Base-by-base conservation (phyloP, 2,113 vertebrate genomes). In the Zosterops hypoxanthus region DNA sequence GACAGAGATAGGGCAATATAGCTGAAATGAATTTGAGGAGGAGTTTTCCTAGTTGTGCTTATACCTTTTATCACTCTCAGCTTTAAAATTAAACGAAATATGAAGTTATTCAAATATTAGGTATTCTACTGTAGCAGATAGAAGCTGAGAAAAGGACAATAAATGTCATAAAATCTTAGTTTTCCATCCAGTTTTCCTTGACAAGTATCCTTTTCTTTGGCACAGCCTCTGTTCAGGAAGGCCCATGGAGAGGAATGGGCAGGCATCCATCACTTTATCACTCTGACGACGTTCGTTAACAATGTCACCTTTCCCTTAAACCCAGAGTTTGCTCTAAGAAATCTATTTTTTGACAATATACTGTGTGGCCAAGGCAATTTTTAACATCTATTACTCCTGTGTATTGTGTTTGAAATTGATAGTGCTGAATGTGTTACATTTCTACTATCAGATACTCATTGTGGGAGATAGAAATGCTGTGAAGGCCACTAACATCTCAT, bases 301-400 rank as follows among this genome's bases (percentile, higher is more conserved):
- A 93, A 86, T 90, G 88, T 95, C 93, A 94, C 94, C 71, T 97
- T 93, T 83, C 68, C 86, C 90, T 96, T 95, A 94, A 92, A 93
- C 50, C 44, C 52, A 33, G 71, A 70, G 50, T 93, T 96, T 83
- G 28, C 60, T 86, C 68, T 23, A 81, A 91, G 78, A 91, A 96
- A 88, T 91, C 82, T 75, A 39, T 95, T 87, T 94, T 95, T 96
- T 94, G 29, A 90, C 76, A 86, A 88, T 59, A 60, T 60, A 49
- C 52, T 53, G 9, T 88, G 52, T 81, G 79, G 92, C 41, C 11
- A 11, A 90, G 85, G 60, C 85, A 81, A 85, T 92, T 94, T 95
- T 95, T 89, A 94, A 78, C 90, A 93, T 86, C 94, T 93, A 34
- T 95, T 93, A 71, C 85, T 95, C 88, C 50, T 41, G 64, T 86